phyloP scores from a whole-genome alignment of 2,797 vertebrate genomes.

The Poecilia picta region DNA sequence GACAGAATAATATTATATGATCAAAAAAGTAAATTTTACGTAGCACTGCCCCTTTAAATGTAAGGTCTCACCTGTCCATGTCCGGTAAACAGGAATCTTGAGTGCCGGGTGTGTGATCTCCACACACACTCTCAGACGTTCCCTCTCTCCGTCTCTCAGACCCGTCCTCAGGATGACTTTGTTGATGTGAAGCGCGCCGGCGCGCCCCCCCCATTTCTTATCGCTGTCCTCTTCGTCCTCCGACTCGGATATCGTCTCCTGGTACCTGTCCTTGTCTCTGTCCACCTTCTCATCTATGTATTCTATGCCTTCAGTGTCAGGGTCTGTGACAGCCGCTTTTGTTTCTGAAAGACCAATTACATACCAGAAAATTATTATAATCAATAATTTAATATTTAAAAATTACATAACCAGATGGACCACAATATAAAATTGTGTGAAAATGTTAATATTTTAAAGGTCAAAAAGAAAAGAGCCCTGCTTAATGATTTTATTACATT shows the following conservation, averaged over 20 bases:
- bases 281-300: slow-evolving; percentile 65
- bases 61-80: slow-evolving; percentile 71
- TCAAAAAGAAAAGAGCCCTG: no score
- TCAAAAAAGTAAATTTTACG: no score
- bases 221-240: slow-evolving; percentile 49
- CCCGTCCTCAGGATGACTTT: slow-evolving; percentile 62
- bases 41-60: neutral
- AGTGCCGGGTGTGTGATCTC: slow-evolving; percentile 81
- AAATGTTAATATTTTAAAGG: no score
- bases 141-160: slow-evolving; percentile 33
- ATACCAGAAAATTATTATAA: neutral
- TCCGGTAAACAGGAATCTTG: slow-evolving; percentile 73
- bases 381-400: no score
- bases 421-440: no score
- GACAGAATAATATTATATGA: no score
- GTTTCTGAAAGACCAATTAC: slow-evolving; percentile 44
- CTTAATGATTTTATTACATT: no score
- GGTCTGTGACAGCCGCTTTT: slow-evolving; percentile 59
- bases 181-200: slow-evolving; percentile 71
- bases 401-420: no score
- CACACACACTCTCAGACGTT: slow-evolving; percentile 73
- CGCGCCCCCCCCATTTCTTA: slow-evolving; percentile 26
- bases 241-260: slow-evolving; percentile 37
- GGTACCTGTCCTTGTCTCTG: slow-evolving; percentile 47
- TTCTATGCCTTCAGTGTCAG: slow-evolving; percentile 60